Evolutionary conservation across 2,113 vertebrate species (phyloP), one percentile per base, ranked within the genome.

Genomic region (Hemicordylus capensis): DNA sequence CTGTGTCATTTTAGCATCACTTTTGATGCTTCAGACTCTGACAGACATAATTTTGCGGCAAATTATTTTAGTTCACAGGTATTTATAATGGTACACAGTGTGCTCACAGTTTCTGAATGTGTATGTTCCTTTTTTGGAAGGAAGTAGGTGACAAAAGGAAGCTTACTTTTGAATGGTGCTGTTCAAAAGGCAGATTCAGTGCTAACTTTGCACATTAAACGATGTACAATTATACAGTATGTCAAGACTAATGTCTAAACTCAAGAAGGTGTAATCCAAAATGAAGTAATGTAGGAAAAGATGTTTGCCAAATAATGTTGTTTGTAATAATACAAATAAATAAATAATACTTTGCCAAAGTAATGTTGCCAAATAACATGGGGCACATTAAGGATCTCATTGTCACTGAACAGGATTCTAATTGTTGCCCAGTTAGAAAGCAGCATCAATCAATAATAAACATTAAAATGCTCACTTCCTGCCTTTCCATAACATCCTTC

Each of bases 41-140:
- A 93, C 89, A 93, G 91, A 73, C 44, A 73, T 85, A 89, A 92
- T 93, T 91, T 85, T 88, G 77, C 89, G 74, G 87, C 90, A 86
- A 34, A 87, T 87, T 93, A 88, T 89, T 94, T 91, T 88, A 85
- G 67, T 90, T 93, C 79, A 73, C 22, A 76, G 74, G 37, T 83
- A 79, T 77, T 91, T 89, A 80, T 77, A 87, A 28, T 80, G 17
- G 54, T 87, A 69, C 84, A 76, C 64, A 87, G 15, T 86, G 67
- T 69, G 84, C 84, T 80, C 77, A 84, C 75, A 76, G 83, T 85
- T 90, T 93, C 78, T 89, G 76, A 90, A 92, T 51, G 80, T 87
- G 67, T 11, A 69, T 39, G 42, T 22, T 88, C 1, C 69, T 77
- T 94, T 89, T 66, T 78, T 44, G n/a, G 80, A 59, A 75, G 56